Percentiles rank a stretch among this genome's conserved stretches.
phyloP scores from a whole-genome alignment of 2,888 invertebrate genomes.

The Drosophila siamana region DNA sequence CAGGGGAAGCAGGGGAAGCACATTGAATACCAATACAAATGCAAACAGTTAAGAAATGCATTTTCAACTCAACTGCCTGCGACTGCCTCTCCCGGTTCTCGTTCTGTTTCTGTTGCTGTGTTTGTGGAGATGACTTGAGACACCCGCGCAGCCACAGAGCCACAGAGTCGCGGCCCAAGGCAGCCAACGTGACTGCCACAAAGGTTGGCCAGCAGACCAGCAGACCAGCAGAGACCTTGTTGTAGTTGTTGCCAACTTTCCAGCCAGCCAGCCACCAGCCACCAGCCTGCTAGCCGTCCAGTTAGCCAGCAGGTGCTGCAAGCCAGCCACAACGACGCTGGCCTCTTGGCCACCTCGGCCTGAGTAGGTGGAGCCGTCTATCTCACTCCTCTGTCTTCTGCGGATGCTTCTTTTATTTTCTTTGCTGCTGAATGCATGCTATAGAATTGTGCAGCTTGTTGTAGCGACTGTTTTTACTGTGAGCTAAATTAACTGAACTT shows the following conservation, averaged over 20 bases:
- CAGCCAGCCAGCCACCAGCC: conserved; percentile 5
- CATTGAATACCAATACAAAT: conserved; percentile 46
- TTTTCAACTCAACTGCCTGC: conserved; percentile 71
- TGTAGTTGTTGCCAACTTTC: conserved; percentile 20
- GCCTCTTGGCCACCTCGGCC: conserved; percentile 32
- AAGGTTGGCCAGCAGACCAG: conserved; percentile 41
- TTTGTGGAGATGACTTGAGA: conserved; percentile 80
- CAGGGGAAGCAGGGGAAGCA: neutral
- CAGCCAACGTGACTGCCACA: conserved; percentile 73
- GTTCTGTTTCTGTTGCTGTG: conserved; percentile 54
- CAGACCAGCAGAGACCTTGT: conserved; percentile 13
- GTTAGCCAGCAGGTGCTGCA: conserved; percentile 79
- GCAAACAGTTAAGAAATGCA: conserved; percentile 64
- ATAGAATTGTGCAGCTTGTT: too few relatives aligned
- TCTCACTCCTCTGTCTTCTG: conserved; percentile 21
- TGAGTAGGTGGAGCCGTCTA: conserved; percentile 74
- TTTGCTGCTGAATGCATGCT: too few relatives aligned
- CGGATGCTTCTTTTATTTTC: conserved; percentile 5
- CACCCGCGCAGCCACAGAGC: conserved; percentile 64
- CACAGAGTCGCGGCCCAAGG: conserved; percentile 16
- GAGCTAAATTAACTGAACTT: too few relatives aligned
- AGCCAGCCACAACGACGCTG: conserved; percentile 73
- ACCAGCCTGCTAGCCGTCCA: too few relatives aligned
- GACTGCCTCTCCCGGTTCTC: conserved; percentile 20
- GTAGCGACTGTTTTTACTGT: too few relatives aligned